phyloP scores from a whole-genome alignment of 2,888 invertebrate genomes.

The Abscondita cerata region DNA sequence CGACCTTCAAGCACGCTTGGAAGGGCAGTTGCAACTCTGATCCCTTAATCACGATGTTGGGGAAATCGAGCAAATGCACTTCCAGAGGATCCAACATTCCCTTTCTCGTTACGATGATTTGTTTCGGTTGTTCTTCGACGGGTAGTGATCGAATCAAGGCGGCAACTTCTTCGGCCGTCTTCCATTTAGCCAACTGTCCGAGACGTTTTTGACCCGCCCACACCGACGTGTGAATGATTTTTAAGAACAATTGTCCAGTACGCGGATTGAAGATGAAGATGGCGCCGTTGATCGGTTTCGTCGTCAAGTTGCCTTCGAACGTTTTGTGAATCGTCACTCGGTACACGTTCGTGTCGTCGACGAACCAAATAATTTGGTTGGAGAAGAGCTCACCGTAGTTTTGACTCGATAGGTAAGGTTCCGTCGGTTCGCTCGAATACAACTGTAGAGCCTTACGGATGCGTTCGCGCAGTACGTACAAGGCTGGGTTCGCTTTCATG shows the following conservation, averaged over 20 bases:
- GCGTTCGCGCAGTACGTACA: conserved; percentile 96
- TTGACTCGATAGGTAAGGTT: conserved; percentile 98
- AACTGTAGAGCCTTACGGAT: conserved; percentile 98
- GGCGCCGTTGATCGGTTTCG: conserved; percentile 99
- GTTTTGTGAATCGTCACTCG: conserved; percentile 99
- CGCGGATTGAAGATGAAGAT: conserved; percentile 99
- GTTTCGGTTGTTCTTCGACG: conserved; percentile 99
- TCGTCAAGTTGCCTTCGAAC: conserved; percentile 98
- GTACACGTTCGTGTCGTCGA: conserved; percentile 99
- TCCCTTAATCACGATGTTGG: conserved; percentile 99
- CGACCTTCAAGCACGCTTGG: conserved; percentile 98
- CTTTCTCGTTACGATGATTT: conserved; percentile 99
- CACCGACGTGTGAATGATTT: conserved; percentile 99
- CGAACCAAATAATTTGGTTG: conserved; percentile 99
- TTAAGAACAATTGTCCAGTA: conserved; percentile 97
- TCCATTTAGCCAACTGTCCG: conserved; percentile 99
- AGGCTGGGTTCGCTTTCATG: conserved; percentile 99
- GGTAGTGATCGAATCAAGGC: conserved; percentile 98
- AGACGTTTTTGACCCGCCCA: conserved; percentile 99
- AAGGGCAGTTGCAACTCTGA: conserved; percentile 98
- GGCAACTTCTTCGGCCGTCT: conserved; percentile 99
- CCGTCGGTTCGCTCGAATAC: conserved; percentile 98
- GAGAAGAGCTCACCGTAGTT: conserved; percentile 99
- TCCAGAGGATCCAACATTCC: conserved; percentile 99
- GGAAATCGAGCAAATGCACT: conserved; percentile 99